Percentiles rank a stretch among this genome's conserved stretches.
Evolutionary conservation across 2,797 vertebrate species (phyloP).

Genomic region (Sternotherus odoratus): DNA sequence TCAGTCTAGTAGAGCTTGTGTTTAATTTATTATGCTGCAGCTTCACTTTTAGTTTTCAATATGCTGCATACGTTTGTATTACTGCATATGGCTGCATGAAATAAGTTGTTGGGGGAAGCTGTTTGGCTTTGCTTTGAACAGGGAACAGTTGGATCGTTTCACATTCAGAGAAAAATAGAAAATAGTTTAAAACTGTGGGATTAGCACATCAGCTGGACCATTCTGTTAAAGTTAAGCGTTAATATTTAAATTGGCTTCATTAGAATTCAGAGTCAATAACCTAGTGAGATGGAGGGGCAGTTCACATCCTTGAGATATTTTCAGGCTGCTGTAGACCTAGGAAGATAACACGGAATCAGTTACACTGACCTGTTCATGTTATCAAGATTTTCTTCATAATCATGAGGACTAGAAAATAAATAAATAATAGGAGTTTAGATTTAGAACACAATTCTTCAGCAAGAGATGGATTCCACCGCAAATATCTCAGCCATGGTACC

Average conservation of each 20-base stretch:
- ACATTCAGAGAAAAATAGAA: neutral
- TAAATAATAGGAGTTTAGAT: neutral
- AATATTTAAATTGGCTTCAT: neutral
- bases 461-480: neutral
- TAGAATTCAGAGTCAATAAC: neutral
- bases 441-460: neutral
- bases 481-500: neutral
- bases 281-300: neutral
- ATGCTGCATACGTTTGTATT: neutral
- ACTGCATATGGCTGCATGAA: neutral
- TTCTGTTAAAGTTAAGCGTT: neutral
- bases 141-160: neutral
- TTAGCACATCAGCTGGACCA: neutral
- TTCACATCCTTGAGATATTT: neutral
- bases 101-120: neutral
- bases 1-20: neutral
- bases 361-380: neutral
- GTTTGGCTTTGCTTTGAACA: neutral
- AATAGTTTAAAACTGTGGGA: neutral
- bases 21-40: neutral
- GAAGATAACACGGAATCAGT: neutral
- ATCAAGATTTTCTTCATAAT: neutral
- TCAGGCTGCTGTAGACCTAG: neutral
- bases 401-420: neutral
- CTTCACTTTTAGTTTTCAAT: neutral